These are phyloP conservation scores for Callyntrura guangdongensis DNA, from an alignment of 2,888 invertebrate species.

Conservation along the genomic window DNA sequence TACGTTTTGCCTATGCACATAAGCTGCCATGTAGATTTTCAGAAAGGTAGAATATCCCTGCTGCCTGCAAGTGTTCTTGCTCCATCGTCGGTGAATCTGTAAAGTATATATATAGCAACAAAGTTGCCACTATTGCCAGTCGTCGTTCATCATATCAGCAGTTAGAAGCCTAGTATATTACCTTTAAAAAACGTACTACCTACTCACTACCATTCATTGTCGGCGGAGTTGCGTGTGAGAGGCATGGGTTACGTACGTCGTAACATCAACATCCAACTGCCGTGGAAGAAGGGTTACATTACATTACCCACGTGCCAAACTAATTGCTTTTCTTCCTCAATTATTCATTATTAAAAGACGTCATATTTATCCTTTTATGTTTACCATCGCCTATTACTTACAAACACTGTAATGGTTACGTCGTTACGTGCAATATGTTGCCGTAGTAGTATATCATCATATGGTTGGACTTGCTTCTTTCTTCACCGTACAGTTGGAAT, in stretches of 20 bases:
- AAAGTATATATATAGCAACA: slow-evolving; percentile 4
- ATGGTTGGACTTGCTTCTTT: too few relatives aligned
- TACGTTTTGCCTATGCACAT: neutral
- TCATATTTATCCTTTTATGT: slow-evolving; percentile 30
- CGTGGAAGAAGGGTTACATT: slow-evolving; percentile 66
- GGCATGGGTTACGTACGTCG: slow-evolving; percentile 71
- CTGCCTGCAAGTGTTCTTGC: neutral
- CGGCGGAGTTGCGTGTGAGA: slow-evolving; percentile 65
- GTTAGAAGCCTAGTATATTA: neutral
- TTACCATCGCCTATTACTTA: neutral
- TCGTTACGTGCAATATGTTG: too few relatives aligned
- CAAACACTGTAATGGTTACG: neutral
- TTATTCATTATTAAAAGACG: slow-evolving; percentile 83
- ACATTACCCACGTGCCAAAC: slow-evolving; percentile 82
- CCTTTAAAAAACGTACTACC: neutral
- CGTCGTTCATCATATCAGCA: slow-evolving; percentile 27
- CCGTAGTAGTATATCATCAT: too few relatives aligned
- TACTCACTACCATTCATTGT: neutral
- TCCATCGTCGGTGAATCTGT: neutral
- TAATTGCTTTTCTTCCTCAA: slow-evolving; percentile 83
- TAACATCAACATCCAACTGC: slow-evolving; percentile 59
- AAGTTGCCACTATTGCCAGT: neutral
- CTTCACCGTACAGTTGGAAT: too few relatives aligned
- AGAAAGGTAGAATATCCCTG: neutral
- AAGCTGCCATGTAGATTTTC: slow-evolving; percentile 11